Percentiles rank a stretch among this genome's conserved stretches.
These are phyloP conservation scores for Alces alces DNA, from an alignment of 2,113 vertebrate species.

Conservation along the genomic window DNA sequence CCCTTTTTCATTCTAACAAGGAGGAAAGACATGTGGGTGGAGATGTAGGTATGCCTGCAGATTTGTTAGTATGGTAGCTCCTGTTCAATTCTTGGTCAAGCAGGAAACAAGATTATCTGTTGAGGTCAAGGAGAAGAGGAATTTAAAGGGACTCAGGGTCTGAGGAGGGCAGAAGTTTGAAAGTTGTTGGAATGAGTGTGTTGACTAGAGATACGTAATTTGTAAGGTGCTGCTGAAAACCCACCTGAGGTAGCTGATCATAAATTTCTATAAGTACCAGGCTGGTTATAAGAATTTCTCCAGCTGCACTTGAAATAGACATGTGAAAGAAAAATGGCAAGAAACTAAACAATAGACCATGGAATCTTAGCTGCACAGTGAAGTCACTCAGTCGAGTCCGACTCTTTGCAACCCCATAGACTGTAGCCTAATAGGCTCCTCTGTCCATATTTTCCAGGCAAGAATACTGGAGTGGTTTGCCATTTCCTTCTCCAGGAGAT, in stretches of 20 bases:
- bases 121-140: not conserved
- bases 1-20: not conserved
- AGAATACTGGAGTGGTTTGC: no score
- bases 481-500: no score
- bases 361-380: not conserved
- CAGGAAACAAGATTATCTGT: not conserved
- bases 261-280: not conserved
- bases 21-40: not conserved
- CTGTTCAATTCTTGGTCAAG: not conserved
- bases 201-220: not conserved
- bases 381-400: no score
- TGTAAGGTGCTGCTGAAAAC: not conserved
- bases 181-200: not conserved
- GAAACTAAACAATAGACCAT: not conserved
- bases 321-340: not conserved
- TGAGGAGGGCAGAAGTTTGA: not conserved
- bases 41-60: not conserved
- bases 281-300: not conserved
- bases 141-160: not conserved
- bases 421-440: no score
- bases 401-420: no score
- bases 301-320: not conserved
- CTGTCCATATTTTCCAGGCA: no score
- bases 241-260: not conserved
- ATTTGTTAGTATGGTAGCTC: not conserved